Conservation (phyloP, 2,888 invertebrate species). For the Eristalinus aeneus region DNA sequence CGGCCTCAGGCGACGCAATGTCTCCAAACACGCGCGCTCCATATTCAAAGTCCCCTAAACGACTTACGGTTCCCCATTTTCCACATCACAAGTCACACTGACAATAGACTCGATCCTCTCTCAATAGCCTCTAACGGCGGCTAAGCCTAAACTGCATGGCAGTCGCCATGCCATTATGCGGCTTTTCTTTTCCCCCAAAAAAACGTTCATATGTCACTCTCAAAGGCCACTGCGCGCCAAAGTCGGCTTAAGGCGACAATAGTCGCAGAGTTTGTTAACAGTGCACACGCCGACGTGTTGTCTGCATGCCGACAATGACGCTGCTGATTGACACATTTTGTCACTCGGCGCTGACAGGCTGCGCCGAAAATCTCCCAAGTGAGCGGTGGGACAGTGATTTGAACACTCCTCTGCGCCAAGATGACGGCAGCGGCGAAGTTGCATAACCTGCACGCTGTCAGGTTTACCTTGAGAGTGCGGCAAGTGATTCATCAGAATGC, state of each 20-base stretch:
- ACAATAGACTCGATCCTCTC: background rate
- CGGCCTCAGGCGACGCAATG: background rate
- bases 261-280: background rate
- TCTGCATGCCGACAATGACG: conserved; percentile 31
- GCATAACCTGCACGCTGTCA: conserved; percentile 55
- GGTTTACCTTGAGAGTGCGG: conserved; percentile 45
- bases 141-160: background rate
- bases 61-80: background rate
- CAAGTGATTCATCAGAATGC: conserved; percentile 59
- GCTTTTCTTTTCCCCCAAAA: background rate
- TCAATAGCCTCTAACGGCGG: background rate
- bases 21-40: background rate
- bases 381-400: background rate
- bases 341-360: conserved; percentile 41
- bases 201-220: conserved; percentile 48
- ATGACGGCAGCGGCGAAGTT: conserved; percentile 19
- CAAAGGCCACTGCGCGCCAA: conserved; percentile 22
- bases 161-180: background rate
- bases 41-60: background rate
- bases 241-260: background rate
- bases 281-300: background rate
- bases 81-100: background rate
- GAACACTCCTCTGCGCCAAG: conserved; percentile 6
- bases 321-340: conserved; percentile 61
- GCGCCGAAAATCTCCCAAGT: conserved; percentile 11